phyloP scores from a whole-genome alignment of 2,888 invertebrate genomes.

The Leptopilina drosophilae region DNA sequence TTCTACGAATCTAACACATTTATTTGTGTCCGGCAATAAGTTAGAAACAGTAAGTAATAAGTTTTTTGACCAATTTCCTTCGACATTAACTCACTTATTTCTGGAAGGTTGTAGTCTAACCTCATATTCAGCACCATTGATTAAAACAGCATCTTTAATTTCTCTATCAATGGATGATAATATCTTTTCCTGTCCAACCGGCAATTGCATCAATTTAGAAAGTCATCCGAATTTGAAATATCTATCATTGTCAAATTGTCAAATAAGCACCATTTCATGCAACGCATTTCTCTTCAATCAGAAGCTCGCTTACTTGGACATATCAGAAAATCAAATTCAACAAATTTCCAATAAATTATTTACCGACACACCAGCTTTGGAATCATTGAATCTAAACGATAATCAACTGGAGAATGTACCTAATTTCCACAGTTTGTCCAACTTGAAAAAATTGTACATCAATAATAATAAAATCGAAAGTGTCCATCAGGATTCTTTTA shows the following conservation, averaged over 20 bases:
- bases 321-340: neutral
- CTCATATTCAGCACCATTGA: neutral
- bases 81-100: slow-evolving; percentile 62
- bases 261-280: neutral
- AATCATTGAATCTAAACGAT: neutral
- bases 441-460: neutral
- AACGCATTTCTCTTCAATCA: neutral
- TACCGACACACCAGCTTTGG: neutral
- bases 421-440: neutral
- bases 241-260: neutral
- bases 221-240: neutral
- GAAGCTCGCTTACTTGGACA: neutral
- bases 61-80: slow-evolving; percentile 58
- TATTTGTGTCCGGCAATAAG: slow-evolving; percentile 65
- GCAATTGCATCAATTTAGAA: neutral
- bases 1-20: slow-evolving; percentile 62
- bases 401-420: neutral
- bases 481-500: neutral
- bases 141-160: slow-evolving; percentile 43
- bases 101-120: slow-evolving; percentile 60
- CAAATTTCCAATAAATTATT: neutral
- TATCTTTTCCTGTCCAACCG: slow-evolving; percentile 44
- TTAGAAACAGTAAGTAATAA: slow-evolving; percentile 44
- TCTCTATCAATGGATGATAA: slow-evolving; percentile 64
- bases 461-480: neutral